phyloP scores from a whole-genome alignment of 2,888 invertebrate species.

The Hirtodrosophila cameraria region DNA sequence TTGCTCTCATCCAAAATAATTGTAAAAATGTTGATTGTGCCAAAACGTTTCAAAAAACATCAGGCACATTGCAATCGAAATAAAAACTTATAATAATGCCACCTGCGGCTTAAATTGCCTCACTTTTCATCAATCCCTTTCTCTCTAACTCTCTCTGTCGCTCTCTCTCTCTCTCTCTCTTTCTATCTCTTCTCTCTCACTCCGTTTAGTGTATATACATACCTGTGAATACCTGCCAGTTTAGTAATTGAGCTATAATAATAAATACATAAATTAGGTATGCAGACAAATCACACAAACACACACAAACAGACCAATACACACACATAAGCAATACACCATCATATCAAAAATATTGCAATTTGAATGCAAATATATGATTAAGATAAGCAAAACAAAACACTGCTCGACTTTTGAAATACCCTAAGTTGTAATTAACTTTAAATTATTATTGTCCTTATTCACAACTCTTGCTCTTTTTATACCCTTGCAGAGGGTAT shows the following conservation, averaged over 20 bases:
- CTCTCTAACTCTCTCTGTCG: too few relatives aligned
- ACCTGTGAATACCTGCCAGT: conserved; percentile 13
- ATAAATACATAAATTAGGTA: conserved; percentile 60
- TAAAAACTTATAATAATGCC: too few relatives aligned
- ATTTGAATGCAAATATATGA: conserved; percentile 52
- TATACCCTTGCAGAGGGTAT: too few relatives aligned
- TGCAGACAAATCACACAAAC: not conserved
- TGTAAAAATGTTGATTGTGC: too few relatives aligned
- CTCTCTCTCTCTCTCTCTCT: not conserved
- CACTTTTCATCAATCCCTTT: too few relatives aligned
- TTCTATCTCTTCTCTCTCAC: not conserved
- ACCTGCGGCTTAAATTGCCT: conserved; percentile 8
- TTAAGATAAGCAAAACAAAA: not conserved
- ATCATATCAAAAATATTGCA: conserved; percentile 46
- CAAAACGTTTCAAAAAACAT: too few relatives aligned
- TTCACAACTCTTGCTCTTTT: too few relatives aligned
- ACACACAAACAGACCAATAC: conserved; percentile 10
- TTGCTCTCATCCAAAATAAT: too few relatives aligned
- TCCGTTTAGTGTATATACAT: too few relatives aligned
- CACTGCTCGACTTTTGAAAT: not conserved
- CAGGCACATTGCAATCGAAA: too few relatives aligned
- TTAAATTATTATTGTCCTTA: too few relatives aligned
- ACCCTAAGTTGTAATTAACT: too few relatives aligned
- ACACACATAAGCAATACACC: conserved; percentile 7
- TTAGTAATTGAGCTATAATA: conserved; percentile 41